Evolutionary conservation across 2,888 invertebrate species (phyloP).

Genomic region (Apamea monoglypha): DNA sequence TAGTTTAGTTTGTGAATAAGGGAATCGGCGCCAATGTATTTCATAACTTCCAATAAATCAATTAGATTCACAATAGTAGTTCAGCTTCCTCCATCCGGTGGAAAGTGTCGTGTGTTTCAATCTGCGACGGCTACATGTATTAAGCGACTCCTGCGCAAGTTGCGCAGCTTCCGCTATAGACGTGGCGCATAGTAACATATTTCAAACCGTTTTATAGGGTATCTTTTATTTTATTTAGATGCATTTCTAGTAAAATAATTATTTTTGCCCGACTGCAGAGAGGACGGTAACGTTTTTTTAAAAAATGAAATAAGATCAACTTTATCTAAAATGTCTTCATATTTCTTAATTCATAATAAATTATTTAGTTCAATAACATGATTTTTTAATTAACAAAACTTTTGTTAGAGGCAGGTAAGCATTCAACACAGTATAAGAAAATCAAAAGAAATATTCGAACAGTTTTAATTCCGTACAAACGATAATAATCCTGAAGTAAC

Average conservation of each 20-base stretch:
- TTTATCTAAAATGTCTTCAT: background rate
- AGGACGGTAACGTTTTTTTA: background rate
- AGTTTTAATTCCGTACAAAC: background rate
- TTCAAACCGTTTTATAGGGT: background rate
- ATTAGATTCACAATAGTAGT: constrained; percentile 16
- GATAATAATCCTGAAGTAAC: background rate
- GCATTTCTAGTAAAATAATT: background rate
- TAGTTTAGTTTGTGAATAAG: no score
- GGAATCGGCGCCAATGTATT: no score
- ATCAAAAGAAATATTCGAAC: background rate
- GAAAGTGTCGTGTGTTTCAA: constrained; percentile 67
- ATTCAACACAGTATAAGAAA: background rate
- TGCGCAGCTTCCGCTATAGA: constrained; percentile 37
- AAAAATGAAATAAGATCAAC: background rate
- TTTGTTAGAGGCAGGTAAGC: background rate
- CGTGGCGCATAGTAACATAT: constrained; percentile 13
- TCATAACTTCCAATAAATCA: constrained; percentile 9
- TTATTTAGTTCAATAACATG: background rate
- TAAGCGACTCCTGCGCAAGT: constrained; percentile 57
- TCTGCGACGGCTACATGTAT: constrained; percentile 67
- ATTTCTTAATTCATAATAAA: background rate
- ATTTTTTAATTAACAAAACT: background rate
- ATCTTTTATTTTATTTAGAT: background rate
- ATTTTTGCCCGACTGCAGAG: background rate
- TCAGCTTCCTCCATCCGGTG: constrained; percentile 22